phyloP scores from a whole-genome alignment of 2,113 vertebrate species.

The Podarcis raffonei region DNA sequence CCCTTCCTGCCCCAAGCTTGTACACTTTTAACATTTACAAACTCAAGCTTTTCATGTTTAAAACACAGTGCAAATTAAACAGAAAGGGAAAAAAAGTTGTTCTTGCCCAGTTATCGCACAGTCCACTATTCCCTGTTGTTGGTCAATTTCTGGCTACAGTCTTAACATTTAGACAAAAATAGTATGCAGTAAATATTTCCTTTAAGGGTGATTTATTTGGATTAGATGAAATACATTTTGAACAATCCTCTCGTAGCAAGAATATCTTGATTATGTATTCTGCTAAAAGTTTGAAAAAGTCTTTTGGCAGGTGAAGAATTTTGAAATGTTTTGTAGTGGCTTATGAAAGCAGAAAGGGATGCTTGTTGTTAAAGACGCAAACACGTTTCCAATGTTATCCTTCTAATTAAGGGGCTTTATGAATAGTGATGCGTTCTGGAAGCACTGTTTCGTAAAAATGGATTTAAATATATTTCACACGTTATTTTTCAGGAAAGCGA shows the following conservation, averaged over 20 bases:
- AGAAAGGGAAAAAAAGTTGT: constrained; percentile 53
- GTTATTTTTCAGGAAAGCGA: constrained; percentile 40
- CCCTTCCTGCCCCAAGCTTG: not conserved
- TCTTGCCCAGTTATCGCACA: not conserved
- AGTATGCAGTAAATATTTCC: constrained; percentile 62
- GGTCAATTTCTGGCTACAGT: constrained; percentile 29
- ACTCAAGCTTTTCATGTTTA: constrained; percentile 47
- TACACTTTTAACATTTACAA: constrained; percentile 26
- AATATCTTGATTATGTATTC: constrained; percentile 62
- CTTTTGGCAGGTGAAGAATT: constrained; percentile 67
- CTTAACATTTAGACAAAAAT: constrained; percentile 59
- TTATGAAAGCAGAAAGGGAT: constrained; percentile 55
- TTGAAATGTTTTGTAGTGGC: constrained; percentile 58
- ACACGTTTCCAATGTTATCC: constrained; percentile 56
- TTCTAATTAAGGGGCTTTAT: constrained; percentile 47
- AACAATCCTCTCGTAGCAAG: constrained; percentile 62
- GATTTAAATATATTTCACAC: constrained; percentile 21
- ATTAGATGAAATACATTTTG: constrained; percentile 69
- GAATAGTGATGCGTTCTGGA: constrained; percentile 53
- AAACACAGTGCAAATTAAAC: constrained; percentile 57
- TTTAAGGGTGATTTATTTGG: constrained; percentile 72
- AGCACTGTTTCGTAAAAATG: constrained; percentile 50
- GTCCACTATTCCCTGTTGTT: not conserved
- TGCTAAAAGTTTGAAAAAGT: constrained; percentile 23
- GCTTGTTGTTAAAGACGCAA: constrained; percentile 43